Evolutionary conservation across 2,113 vertebrate genomes (phyloP).

Genomic region (Platycercus adscitus): DNA sequence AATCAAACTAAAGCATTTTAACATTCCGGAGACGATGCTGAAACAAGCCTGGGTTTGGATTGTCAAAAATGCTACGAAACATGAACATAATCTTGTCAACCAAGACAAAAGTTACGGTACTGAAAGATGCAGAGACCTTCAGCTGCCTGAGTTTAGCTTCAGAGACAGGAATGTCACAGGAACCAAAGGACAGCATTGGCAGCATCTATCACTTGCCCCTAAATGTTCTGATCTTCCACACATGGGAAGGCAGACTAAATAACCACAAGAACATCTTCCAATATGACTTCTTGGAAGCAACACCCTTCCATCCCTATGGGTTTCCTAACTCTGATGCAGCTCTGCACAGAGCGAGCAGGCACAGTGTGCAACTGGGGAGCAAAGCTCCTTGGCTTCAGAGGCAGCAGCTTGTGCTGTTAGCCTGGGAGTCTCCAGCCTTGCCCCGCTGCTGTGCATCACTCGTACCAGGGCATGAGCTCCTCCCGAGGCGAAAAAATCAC

Average conservation of each 20-base stretch:
- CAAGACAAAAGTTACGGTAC: not conserved
- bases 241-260: rapidly evolving
- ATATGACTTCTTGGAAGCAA: not conserved
- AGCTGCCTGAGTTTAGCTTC: not conserved
- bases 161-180: not conserved
- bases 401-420: rapidly evolving
- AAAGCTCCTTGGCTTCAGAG: rapidly evolving
- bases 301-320: not conserved
- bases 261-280: not conserved
- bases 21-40: not conserved
- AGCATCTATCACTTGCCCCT: not conserved
- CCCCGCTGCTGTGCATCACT: not conserved
- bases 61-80: not conserved
- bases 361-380: not conserved
- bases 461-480: not conserved
- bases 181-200: not conserved
- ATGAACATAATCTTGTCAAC: not conserved
- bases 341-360: not conserved
- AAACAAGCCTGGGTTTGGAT: not conserved
- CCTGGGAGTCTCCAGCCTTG: not conserved
- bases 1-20: not conserved
- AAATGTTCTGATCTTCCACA: too few relatives aligned
- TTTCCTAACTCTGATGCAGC: not conserved
- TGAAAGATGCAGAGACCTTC: not conserved
- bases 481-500: not conserved